A percentile compares a stretch with the other conserved stretches of the same genome.
Conservation (phyloP, 2,797 vertebrate species). For the Macrochelys suwanniensis region DNA sequence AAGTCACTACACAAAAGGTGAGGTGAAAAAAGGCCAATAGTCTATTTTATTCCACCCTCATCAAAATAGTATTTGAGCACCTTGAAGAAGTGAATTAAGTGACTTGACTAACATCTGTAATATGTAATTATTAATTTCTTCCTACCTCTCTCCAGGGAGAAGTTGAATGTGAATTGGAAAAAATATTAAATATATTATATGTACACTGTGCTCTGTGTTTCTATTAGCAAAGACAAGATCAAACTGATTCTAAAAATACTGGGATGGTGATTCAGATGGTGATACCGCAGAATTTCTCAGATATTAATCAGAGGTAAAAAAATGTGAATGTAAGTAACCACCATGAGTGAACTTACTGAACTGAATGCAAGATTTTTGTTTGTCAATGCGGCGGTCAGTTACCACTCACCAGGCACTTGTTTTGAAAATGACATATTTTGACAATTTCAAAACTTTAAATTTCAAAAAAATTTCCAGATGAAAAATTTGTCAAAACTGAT, state of each 20-base stretch:
- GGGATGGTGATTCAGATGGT: background rate
- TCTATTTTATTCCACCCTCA: background rate
- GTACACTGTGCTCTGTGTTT: accelerated
- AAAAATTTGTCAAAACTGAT: background rate
- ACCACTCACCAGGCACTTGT: background rate
- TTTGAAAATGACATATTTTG: background rate
- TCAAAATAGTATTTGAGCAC: accelerated
- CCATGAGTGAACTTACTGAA: background rate
- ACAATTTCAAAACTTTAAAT: background rate
- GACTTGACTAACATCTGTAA: background rate
- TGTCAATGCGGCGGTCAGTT: background rate
- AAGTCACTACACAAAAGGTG: background rate
- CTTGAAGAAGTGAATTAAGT: background rate
- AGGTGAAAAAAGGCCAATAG: accelerated
- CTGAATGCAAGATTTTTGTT: background rate
- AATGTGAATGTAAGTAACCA: background rate
- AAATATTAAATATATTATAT: accelerated
- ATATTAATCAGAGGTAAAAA: background rate
- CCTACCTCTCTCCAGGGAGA: accelerated
- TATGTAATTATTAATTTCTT: background rate
- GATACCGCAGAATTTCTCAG: background rate
- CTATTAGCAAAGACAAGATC: accelerated
- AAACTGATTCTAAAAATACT: background rate
- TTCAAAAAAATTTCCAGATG: background rate
- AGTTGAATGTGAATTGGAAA: background rate